Evolutionary conservation across 2,113 vertebrate genomes (phyloP), one percentile per base, ranked within the genome.

Genomic region (Rhagologus leucostigma): DNA sequence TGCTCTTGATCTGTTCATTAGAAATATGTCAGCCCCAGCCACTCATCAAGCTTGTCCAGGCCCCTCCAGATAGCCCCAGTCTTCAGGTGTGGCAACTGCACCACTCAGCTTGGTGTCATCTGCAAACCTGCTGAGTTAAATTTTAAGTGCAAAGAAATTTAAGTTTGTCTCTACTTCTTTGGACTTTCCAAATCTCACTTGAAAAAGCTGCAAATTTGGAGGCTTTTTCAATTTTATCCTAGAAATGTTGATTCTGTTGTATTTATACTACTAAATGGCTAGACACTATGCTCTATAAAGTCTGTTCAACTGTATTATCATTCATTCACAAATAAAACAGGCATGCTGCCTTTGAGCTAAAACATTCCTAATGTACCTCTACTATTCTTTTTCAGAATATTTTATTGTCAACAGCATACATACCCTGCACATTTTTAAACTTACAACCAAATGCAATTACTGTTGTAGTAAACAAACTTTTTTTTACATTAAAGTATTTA

Each of bases 401-500:
- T 94, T 94, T 94, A 93, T 95, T 92, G 69, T 95, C 85, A 94
- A 84, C 52, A 76, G 60, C 77, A 87, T 63, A 87, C 57, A 93
- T 24, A 89, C 50, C 80, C 85, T 55, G 47, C 65, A 92, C 69
- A 89, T 90, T 80, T 97, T 94, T 27, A 68, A 90, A 84, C 37
- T 97, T 95, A 97, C 95, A 97, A 97, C 84, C 94, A 96, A 98
- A 97, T 91, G 94, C 93, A 95, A 96, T 83, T 96, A 96, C 95
- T 96, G 55, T 87, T 95, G 87, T 97, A 97, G 95, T 97, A 97
- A 98, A 97, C 97, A 97, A 97, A 94, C 80, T 77, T 63, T 62
- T 90, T 95, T 94, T 94, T 94, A 98, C 97, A 98, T 92, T 96
- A 68, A 98, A 97, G 92, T 98, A 97, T 98, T 98, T 97, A 98